Evolutionary conservation across 2,888 invertebrate genomes (phyloP), one percentile per base, ranked within the genome.

Genomic region (Ephialtes manifestator): DNA sequence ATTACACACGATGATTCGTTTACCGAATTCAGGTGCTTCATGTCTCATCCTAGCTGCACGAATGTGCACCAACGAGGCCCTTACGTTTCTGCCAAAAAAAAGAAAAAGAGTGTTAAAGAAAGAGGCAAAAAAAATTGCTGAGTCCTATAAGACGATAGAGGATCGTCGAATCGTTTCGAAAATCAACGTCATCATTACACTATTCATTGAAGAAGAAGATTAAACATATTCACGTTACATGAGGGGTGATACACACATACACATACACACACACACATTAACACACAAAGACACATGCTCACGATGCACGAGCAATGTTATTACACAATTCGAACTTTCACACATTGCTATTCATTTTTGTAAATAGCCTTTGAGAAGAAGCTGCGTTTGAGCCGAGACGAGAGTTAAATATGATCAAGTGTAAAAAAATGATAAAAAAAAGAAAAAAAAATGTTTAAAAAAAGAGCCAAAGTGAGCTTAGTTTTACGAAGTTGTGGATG

Each of bases 321-420:
- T 24, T 28, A 60, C 68, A 51, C 72, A n/a, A 53, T 53, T 75
- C 46, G 68, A 74, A 60, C 65, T 85, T 75, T 82, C 60, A 83
- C 71, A 78, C 67, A 83, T 85, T 78, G 86, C 78, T 85, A 83
- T 81, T 85, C 78, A 84, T 86, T 70, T 88, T 90, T 92, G 92
- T 92, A 92, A 92, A 92, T 92, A 92, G 90, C 90, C 89, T 88
- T 88, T 89, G 90, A 90, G 88, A 77, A 18, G 39, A 74, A 60
- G 39, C 20, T 51, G 72, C 71, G 78, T 74, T 80, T 55, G 58
- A 58, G 43, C 51, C 53, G 65, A 77, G 53, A 74, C 13, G 55
- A 71, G 48, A 68, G 8, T 48, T 48, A 68, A 48, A 46, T 35
- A 28, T 68, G 68, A n/a, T 67, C 67, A 15, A 67, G 67, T 67